Conservation (phyloP, 2,888 invertebrate species). For the Seira musarum region DNA sequence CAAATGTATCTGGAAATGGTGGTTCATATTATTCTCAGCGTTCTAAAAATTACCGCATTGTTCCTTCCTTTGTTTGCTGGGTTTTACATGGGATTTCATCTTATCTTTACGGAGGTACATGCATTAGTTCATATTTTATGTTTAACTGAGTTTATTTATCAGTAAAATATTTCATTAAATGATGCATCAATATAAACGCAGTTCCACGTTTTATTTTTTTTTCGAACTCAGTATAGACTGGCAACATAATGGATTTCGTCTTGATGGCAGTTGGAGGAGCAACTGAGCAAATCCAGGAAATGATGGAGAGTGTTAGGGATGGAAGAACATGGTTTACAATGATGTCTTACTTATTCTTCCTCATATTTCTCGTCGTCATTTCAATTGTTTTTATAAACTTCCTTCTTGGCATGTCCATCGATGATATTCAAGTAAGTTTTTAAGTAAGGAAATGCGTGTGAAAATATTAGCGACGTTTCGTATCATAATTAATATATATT, state of each 20-base stretch:
- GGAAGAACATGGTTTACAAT: slow-evolving; percentile 29
- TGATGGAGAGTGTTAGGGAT: slow-evolving; percentile 40
- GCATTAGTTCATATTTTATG: no score
- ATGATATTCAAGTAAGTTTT: slow-evolving; percentile 57
- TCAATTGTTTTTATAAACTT: slow-evolving; percentile 62
- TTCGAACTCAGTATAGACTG: slow-evolving; percentile 25
- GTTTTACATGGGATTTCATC: slow-evolving; percentile 62
- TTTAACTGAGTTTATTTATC: slow-evolving; percentile 15
- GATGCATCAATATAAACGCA: no score
- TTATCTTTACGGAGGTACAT: slow-evolving; percentile 55
- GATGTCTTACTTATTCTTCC: slow-evolving; percentile 40
- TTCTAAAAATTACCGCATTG: slow-evolving; percentile 53
- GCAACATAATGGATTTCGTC: slow-evolving; percentile 49
- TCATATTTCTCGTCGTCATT: slow-evolving; percentile 52
- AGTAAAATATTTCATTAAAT: background rate
- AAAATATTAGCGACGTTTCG: no score
- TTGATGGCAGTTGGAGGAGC: slow-evolving; percentile 56
- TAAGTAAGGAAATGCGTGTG: background rate
- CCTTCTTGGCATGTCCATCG: no score
- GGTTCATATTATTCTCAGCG: slow-evolving; percentile 56
- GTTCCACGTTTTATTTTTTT: no score
- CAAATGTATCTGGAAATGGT: slow-evolving; percentile 61
- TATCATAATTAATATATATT: background rate
- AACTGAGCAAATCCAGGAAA: slow-evolving; percentile 42
- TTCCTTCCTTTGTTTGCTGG: slow-evolving; percentile 57